phyloP scores from a whole-genome alignment of 2,888 invertebrate genomes.

The Epirrhoe tristata region DNA sequence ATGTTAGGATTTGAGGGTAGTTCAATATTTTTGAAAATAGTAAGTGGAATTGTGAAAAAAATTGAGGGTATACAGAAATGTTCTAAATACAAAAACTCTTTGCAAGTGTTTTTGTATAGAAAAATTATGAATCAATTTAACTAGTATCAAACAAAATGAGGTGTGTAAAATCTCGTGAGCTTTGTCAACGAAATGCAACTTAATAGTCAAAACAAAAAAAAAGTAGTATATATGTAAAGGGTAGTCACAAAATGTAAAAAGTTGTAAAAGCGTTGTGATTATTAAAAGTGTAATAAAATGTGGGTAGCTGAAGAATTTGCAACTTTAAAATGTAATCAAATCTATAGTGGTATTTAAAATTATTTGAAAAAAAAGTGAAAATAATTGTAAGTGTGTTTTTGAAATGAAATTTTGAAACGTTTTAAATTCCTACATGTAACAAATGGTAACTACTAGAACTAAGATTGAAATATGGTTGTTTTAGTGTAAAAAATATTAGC shows the following conservation, averaged over 20 bases:
- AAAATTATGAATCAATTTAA: no score
- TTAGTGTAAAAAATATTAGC: neutral
- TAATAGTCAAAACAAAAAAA: neutral
- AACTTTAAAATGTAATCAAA: neutral
- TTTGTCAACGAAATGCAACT: neutral
- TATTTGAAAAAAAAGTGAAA: neutral
- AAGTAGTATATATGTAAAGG: neutral
- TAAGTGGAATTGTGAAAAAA: neutral
- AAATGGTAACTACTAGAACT: conserved; percentile 8
- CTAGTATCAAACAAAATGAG: neutral
- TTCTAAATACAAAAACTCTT: neutral
- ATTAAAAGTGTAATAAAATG: neutral
- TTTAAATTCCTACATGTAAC: neutral
- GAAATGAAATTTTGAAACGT: neutral
- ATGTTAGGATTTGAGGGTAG: neutral
- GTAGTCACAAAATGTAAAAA: neutral
- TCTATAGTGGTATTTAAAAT: neutral
- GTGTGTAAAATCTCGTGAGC: neutral
- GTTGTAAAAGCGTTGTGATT: neutral
- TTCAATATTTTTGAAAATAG: neutral
- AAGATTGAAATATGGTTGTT: conserved; percentile 6
- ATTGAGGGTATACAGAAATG: conserved; percentile 1
- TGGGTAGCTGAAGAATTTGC: neutral
- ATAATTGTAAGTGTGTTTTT: neutral
- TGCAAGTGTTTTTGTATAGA: no score